Evolutionary conservation across 2,888 invertebrate genomes (phyloP).

Genomic region (Cheilosia urbana): DNA sequence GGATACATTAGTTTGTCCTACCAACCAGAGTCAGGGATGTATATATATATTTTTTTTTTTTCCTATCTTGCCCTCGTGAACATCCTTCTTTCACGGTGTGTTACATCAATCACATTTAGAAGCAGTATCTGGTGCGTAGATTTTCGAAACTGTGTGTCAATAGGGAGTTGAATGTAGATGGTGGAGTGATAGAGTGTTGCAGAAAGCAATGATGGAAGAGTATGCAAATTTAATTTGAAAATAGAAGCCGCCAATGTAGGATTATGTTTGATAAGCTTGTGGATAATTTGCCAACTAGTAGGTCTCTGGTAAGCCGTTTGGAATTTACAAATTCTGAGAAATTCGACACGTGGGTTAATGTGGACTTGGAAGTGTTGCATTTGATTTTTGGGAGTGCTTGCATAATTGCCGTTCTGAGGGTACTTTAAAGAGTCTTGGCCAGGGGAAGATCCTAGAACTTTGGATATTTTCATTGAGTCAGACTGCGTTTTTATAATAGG

Average conservation of each 20-base stretch:
- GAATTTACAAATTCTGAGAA: too few relatives aligned
- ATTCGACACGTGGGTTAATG: too few relatives aligned
- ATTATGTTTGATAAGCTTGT: not conserved
- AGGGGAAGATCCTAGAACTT: too few relatives aligned
- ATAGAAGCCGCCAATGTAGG: slow-evolving; percentile 1
- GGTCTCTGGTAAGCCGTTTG: not conserved
- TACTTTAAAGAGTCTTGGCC: too few relatives aligned
- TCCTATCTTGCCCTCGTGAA: not conserved
- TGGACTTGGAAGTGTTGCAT: too few relatives aligned
- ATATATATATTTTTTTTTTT: not conserved
- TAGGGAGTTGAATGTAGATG: slow-evolving; percentile 29
- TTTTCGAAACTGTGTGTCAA: slow-evolving; percentile 18
- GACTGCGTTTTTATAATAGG: too few relatives aligned
- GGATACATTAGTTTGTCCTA: slow-evolving; percentile 69
- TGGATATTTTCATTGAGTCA: too few relatives aligned
- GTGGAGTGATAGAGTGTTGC: not conserved
- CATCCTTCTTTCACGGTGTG: slow-evolving; percentile 3
- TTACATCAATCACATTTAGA: slow-evolving; percentile 70
- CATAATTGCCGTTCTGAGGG: too few relatives aligned
- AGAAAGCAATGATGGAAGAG: slow-evolving; percentile 19
- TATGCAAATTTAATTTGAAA: slow-evolving; percentile 52
- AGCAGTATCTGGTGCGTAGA: slow-evolving; percentile 22
- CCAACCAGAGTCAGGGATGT: not conserved
- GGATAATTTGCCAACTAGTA: not conserved
- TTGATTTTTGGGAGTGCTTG: too few relatives aligned